A percentile compares a stretch with the other conserved stretches of the same genome.
Conservation (phyloP, 2,113 vertebrate species). For the human region GRCh38 chr2:235740501-235741000, state of each 20-base stretch:
- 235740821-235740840: background rate
- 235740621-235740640: background rate
- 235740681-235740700: background rate
- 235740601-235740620: background rate
- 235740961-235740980: slow-evolving; percentile 99
- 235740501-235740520: slow-evolving; percentile 84
- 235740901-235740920: slow-evolving; percentile 3
- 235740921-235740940: slow-evolving; percentile 58
- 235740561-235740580: background rate
- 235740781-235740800: background rate
- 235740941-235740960: slow-evolving; percentile 77
- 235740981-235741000: slow-evolving; percentile 97
- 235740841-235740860: background rate
- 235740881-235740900: slow-evolving; percentile 84
- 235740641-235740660: background rate
- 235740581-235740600: background rate
- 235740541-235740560: background rate
- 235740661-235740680: background rate
- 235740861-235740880: slow-evolving; percentile 42
- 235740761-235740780: background rate
- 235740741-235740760: background rate
- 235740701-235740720: background rate
- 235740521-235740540: slow-evolving; percentile 76
- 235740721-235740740: background rate
- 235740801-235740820: background rate